phyloP scores from a whole-genome alignment of 2,888 invertebrate genomes.

The Lasioglossum zephyrum region DNA sequence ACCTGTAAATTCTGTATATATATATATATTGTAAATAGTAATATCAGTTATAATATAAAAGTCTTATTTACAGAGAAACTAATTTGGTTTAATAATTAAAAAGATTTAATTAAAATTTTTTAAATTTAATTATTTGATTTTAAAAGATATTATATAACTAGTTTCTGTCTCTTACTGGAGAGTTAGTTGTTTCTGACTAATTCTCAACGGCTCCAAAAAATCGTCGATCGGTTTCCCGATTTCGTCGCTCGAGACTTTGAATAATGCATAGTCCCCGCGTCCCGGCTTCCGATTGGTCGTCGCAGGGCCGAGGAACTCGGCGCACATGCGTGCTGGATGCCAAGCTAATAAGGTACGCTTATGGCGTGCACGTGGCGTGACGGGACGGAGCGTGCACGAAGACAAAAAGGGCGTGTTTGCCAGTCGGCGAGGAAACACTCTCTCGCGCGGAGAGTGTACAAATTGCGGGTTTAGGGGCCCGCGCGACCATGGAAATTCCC shows the following conservation, averaged over 20 bases:
- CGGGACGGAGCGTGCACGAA: conserved; percentile 49
- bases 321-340: conserved; percentile 53
- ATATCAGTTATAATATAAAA: too few relatives aligned
- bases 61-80: too few relatives aligned
- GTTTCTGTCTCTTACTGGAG: too few relatives aligned
- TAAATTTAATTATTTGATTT: too few relatives aligned
- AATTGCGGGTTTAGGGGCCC: conserved; percentile 47
- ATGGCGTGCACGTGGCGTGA: conserved; percentile 67
- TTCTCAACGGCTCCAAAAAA: background rate
- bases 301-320: conserved; percentile 35
- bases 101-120: too few relatives aligned
- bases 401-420: conserved; percentile 53
- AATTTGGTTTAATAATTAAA: too few relatives aligned
- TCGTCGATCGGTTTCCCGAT: background rate
- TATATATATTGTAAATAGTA: too few relatives aligned
- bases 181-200: background rate
- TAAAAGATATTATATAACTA: too few relatives aligned
- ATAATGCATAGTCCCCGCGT: conserved; percentile 62
- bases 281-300: conserved; percentile 62
- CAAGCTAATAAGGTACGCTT: conserved; percentile 69
- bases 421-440: conserved; percentile 36
- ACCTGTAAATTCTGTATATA: too few relatives aligned
- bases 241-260: conserved; percentile 49
- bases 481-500: conserved; percentile 37
- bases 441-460: conserved; percentile 44